A percentile compares a stretch with the other conserved stretches of the same genome.
phyloP scores from a whole-genome alignment of 2,888 invertebrate species.

The Eupithecia centaureata region DNA sequence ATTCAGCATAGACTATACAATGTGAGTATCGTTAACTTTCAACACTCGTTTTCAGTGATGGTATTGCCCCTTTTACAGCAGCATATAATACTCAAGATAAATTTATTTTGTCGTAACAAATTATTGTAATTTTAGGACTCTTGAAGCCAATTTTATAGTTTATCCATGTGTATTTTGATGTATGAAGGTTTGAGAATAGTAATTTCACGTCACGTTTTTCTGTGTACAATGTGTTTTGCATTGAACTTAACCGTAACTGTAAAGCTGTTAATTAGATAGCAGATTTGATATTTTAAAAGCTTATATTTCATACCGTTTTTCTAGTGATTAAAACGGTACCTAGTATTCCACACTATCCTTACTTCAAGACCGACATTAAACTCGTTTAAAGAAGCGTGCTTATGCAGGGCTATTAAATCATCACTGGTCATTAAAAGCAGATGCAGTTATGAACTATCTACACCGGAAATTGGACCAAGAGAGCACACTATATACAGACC shows the following conservation, averaged over 20 bases:
- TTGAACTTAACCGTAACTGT: too few species aligned
- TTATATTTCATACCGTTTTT: neutral
- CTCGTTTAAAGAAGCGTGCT: neutral
- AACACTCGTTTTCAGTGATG: neutral
- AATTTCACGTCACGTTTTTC: too few species aligned
- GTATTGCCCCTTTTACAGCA: too few species aligned
- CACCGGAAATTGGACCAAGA: slow-evolving; percentile 53
- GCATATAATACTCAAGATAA: too few species aligned
- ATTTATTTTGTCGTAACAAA: too few species aligned
- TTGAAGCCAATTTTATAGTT: too few species aligned
- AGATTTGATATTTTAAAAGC: neutral
- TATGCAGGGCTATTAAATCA: slow-evolving; percentile 41
- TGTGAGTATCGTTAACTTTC: neutral
- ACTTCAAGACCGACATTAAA: neutral
- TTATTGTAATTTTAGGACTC: too few species aligned
- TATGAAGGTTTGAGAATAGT: too few species aligned
- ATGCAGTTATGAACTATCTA: slow-evolving; percentile 53
- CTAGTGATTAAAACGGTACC: neutral
- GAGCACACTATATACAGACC: neutral
- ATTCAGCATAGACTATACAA: neutral
- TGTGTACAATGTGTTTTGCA: too few species aligned
- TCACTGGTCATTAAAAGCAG: slow-evolving; percentile 45
- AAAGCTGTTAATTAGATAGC: neutral
- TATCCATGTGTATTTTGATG: too few species aligned
- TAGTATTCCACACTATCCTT: neutral